These are phyloP conservation scores for Tridacna crocea DNA, from an alignment of 2,888 invertebrate species.

Conservation along the genomic window DNA sequence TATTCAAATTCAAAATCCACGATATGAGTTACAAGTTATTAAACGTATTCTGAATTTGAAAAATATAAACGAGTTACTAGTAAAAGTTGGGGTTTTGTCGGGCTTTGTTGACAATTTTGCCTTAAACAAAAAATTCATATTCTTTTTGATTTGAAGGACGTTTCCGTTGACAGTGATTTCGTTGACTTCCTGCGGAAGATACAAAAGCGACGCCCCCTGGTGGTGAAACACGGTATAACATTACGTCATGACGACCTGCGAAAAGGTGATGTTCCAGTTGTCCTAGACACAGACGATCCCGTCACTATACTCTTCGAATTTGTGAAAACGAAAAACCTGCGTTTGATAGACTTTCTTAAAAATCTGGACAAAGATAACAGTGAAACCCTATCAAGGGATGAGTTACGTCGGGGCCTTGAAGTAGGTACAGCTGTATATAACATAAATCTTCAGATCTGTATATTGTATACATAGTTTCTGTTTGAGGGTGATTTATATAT, in stretches of 20 bases:
- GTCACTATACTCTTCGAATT: conserved; percentile 72
- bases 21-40: no score
- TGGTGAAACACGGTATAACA: conserved; percentile 68
- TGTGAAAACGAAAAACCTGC: conserved; percentile 70
- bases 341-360: conserved; percentile 74
- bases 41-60: no score
- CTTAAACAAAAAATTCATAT: background rate
- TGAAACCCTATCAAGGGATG: conserved; percentile 72
- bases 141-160: conserved; percentile 59
- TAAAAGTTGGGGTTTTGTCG: no score
- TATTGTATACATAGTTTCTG: no score
- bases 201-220: conserved; percentile 58
- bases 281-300: conserved; percentile 75
- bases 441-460: no score
- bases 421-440: conserved; percentile 55
- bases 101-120: no score
- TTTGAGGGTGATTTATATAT: no score
- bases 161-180: conserved; percentile 72
- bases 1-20: no score
- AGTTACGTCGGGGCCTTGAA: conserved; percentile 71
- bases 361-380: conserved; percentile 76
- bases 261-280: conserved; percentile 61
- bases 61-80: no score
- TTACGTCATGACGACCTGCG: conserved; percentile 70
- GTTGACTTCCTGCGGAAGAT: conserved; percentile 61